Evolutionary conservation across 2,888 invertebrate genomes (phyloP).

Genomic region (Nymphalis urticae): DNA sequence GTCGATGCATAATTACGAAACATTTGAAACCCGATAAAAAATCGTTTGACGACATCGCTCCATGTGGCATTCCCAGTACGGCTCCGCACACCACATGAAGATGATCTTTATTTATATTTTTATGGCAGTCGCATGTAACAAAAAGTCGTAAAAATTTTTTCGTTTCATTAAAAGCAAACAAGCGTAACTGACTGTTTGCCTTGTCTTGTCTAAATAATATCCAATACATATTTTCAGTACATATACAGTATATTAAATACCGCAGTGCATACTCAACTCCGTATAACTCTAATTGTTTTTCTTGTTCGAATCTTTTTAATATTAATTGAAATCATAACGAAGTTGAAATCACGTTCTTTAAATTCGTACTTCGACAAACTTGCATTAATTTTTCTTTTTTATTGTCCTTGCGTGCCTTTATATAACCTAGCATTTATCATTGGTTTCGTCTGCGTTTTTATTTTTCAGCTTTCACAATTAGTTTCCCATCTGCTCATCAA

Average conservation of each 20-base stretch:
- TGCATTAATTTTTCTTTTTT: background rate
- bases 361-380: background rate
- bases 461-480: too few species aligned
- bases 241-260: conserved; percentile 3
- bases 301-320: background rate
- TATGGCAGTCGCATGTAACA: conserved; percentile 9
- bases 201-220: background rate
- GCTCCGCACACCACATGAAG: conserved; percentile 17
- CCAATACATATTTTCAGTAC: conserved; percentile 10
- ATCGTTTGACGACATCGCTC: conserved; percentile 18
- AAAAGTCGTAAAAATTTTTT: conserved; percentile 10
- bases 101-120: conserved; percentile 18
- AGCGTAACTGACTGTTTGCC: conserved; percentile 1
- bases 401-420: too few species aligned
- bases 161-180: conserved; percentile 6
- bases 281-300: conserved; percentile 2
- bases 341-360: background rate
- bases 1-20: conserved; percentile 3
- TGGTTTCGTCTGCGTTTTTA: too few species aligned
- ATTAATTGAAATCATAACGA: background rate
- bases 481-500: too few species aligned
- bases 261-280: background rate
- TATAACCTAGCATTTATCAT: too few species aligned
- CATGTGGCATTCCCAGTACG: conserved; percentile 27
- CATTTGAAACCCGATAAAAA: conserved; percentile 33